Conservation (phyloP, 2,888 invertebrate species). For the Mythimna impura region DNA sequence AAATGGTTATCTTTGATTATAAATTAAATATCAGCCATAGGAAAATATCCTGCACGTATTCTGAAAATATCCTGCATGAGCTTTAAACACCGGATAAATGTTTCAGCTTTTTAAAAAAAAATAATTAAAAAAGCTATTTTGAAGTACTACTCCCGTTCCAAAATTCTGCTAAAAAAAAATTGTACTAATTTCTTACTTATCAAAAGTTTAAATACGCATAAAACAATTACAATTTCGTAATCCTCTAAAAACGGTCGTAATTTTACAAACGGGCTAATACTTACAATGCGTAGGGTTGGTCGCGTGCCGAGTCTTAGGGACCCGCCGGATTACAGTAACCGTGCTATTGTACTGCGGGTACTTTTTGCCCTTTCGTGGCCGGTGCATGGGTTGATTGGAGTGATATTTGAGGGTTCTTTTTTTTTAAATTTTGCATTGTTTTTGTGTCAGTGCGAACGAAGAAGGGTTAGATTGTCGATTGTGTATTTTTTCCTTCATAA, state of each 20-base stretch:
- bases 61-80: too few relatives aligned
- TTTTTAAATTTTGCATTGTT: conserved; percentile 57
- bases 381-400: conserved; percentile 69
- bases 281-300: conserved; percentile 65
- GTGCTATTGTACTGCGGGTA: conserved; percentile 71
- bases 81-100: too few relatives aligned
- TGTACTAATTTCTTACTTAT: conserved; percentile 26
- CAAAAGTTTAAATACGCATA: conserved; percentile 60
- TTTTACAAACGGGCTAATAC: conserved; percentile 66
- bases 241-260: conserved; percentile 65
- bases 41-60: too few relatives aligned
- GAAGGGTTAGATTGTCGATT: conserved; percentile 2
- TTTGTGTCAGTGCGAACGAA: conserved; percentile 32
- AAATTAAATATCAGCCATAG: too few relatives aligned
- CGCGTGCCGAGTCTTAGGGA: conserved; percentile 68
- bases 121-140: too few relatives aligned
- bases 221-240: conserved; percentile 66
- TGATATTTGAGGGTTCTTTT: conserved; percentile 60
- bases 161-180: background rate
- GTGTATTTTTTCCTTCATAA: background rate
- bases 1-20: too few relatives aligned
- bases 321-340: conserved; percentile 77
- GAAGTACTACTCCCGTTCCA: background rate
- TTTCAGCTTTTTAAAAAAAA: too few relatives aligned
- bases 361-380: conserved; percentile 70